Percentiles rank a stretch among this genome's conserved stretches.
Evolutionary conservation across 1,140 invertebrate species (phyloP).

Genomic region (Chionoecetes opilio): DNA sequence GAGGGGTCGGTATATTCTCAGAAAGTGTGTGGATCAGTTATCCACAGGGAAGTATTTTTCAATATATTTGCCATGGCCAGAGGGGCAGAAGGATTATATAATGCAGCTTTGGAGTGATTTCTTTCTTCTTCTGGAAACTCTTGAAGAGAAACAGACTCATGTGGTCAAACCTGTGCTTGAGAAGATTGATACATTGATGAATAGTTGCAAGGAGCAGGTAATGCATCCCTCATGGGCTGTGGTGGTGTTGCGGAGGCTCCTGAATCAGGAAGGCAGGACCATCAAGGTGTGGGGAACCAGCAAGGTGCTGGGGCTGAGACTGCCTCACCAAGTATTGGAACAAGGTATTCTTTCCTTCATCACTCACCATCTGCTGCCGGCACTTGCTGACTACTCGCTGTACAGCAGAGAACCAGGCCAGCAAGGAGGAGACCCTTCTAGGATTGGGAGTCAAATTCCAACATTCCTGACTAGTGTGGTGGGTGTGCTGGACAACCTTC

Average conservation of each 20-base stretch:
- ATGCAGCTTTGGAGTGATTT: slow-evolving; percentile 83
- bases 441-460: slow-evolving; percentile 51
- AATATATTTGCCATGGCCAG: slow-evolving; percentile 78
- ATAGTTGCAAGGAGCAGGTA: neutral
- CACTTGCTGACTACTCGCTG: slow-evolving; percentile 72
- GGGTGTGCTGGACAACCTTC: neutral
- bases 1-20: slow-evolving; percentile 70
- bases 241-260: slow-evolving; percentile 69
- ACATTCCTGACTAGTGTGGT: slow-evolving; percentile 44
- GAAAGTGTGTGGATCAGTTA: slow-evolving; percentile 43
- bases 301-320: slow-evolving; percentile 64
- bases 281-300: slow-evolving; percentile 68
- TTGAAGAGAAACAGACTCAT: slow-evolving; percentile 88
- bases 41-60: neutral
- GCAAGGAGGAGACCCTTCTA: neutral
- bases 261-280: slow-evolving; percentile 75
- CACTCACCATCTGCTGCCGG: slow-evolving; percentile 53
- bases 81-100: neutral
- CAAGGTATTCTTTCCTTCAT: slow-evolving; percentile 62
- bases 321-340: neutral
- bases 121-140: slow-evolving; percentile 85
- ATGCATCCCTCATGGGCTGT: slow-evolving; percentile 70
- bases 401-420: slow-evolving; percentile 54
- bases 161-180: slow-evolving; percentile 85
- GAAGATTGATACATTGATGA: slow-evolving; percentile 83